Evolutionary conservation across 2,113 vertebrate species (phyloP).

Genomic region (Sphyrna mokarran): DNA sequence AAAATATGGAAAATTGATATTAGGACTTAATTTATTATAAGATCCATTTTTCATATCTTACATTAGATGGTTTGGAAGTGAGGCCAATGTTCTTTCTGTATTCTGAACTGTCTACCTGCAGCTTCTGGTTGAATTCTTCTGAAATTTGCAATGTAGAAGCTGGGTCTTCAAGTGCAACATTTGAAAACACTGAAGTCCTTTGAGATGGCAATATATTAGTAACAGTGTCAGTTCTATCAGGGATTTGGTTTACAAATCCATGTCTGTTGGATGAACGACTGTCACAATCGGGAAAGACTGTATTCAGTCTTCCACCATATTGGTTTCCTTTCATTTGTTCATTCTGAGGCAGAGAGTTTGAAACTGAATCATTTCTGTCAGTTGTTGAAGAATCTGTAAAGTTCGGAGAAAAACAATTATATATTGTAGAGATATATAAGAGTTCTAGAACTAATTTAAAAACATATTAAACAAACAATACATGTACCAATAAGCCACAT

Average conservation of each 20-base stretch:
- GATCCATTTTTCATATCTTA: neutral
- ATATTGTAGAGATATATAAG: neutral
- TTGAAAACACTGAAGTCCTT: neutral
- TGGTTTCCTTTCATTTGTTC: neutral
- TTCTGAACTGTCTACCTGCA: neutral
- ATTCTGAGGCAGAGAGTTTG: neutral
- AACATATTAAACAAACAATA: neutral
- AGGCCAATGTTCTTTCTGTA: neutral
- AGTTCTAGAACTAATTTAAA: neutral
- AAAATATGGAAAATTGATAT: neutral
- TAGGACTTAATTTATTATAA: neutral
- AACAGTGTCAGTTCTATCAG: neutral
- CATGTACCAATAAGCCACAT: neutral
- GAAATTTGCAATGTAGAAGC: neutral
- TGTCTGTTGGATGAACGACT: neutral
- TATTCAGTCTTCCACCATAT: neutral
- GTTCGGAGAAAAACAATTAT: neutral
- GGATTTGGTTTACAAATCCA: neutral
- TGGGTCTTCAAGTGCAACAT: neutral
- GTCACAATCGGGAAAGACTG: neutral
- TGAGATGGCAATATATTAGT: neutral
- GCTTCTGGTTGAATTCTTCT: neutral
- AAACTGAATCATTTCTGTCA: neutral
- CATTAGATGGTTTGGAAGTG: neutral
- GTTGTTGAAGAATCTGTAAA: neutral